Evolutionary conservation across 2,113 vertebrate species (phyloP), one percentile per base, ranked within the genome.

Genomic region (Motacilla alba): DNA sequence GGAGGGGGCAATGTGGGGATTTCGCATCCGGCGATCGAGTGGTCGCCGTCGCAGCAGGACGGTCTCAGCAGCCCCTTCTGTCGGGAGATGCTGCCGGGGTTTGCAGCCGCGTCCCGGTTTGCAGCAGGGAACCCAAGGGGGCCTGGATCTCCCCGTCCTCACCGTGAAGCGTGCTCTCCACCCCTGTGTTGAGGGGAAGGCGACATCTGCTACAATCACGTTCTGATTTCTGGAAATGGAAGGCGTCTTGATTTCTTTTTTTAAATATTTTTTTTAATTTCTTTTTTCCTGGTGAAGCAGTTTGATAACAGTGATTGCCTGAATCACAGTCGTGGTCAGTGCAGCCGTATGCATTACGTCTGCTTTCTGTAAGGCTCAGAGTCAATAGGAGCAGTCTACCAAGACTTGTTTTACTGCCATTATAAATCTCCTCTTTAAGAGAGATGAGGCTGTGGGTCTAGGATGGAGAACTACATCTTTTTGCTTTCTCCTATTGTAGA

Each of bases 311-410:
- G 2, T 4, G 46, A 9, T 69, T 53, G 50, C 41, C 60, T 31
- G 35, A 70, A 64, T 69, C 35, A 3, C 52, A 26, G 41, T 9
- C 2, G 5, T 10, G 77, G 69, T 70, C 81, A 39, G 16, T 8
- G 62, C 74, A 52, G 69, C 74, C 5, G 0, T 46, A 7, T 21
- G 44, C 11, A 27, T 28, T 41, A 8, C 56, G 5, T 58, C 76
- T 62, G 49, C 41, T 37, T 92, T 95, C 86, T 89, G 52, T 68
- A 90, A 75, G 8, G n/a, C 75, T 91, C 77, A 78, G 43, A 22
- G 60, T 75, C 44, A 41, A 13, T 2, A n/a, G 52, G n/a, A 74
- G 37, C 69, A 9, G 8, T 83, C 47, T 62, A 20, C n/a, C 24
- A 24, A 55, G 68, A 9, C 35, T 56, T 47, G 11, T 69, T 85